Evolutionary conservation across 1,140 invertebrate genomes (phyloP), one percentile per base, ranked within the genome.

Genomic region (Eupristina koningsbergeri): DNA sequence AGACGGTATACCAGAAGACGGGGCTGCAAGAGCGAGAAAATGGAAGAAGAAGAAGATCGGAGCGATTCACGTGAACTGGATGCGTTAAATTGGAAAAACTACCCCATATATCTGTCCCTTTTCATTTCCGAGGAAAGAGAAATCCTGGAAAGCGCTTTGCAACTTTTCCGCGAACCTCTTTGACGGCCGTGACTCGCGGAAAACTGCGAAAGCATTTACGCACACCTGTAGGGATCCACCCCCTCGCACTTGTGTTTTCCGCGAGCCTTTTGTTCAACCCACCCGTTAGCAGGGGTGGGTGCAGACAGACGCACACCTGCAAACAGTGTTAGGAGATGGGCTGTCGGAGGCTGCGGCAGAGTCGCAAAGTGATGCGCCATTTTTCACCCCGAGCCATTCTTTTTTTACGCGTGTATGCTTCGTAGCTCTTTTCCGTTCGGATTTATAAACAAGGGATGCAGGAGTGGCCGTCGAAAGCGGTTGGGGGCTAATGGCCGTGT

Each of bases 11-110:
- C n/a, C n/a, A n/a, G n/a, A n/a, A n/a, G n/a, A n/a, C n/a, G n/a
- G n/a, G n/a, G n/a, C n/a, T n/a, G n/a, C n/a, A 41, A 39, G 0
- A 3, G 45, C 0, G 22, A 11, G 29, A 9, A 19, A 53, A 29
- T 2, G 39, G 26, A 63, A 79, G 39, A 19, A 36, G 53, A 29
- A 80, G 6, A 47, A 34, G 19, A 19, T 22, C 34, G 39, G 26
- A 29, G 58, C 26, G 50, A 6, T 39, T 26, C 45, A 19, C 8
- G 31, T 53, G 29, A 80, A 71, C 41, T 71, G 67, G 36, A 73
- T 80, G 73, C 31, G 41, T 22, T 45, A 47, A 71, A 63, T 71
- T 83, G 63, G 74, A 83, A 83, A 83, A 78, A 78, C 39, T 34
- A 39, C 31, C 61, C 7, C 63, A 47, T 63, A 74, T 31, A 47